These are phyloP conservation scores for Cherax quadricarinatus DNA, from an alignment of 1,140 invertebrate species.

Conservation along the genomic window DNA sequence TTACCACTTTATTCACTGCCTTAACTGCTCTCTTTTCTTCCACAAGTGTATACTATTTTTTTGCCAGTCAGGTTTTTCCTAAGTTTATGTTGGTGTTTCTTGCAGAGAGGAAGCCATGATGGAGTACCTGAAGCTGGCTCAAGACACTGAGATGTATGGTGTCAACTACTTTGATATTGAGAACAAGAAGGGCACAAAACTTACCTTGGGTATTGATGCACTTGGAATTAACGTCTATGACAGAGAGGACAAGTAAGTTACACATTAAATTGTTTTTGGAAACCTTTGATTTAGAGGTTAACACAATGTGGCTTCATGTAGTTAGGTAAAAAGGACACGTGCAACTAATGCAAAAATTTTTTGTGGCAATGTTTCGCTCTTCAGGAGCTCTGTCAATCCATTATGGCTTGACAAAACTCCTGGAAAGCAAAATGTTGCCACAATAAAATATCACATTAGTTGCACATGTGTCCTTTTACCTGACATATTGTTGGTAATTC, in stretches of 20 bases:
- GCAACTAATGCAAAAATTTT: too few relatives aligned
- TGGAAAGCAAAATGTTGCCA: too few relatives aligned
- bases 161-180: constrained; percentile 98
- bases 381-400: too few relatives aligned
- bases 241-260: constrained; percentile 89
- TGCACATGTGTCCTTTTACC: too few relatives aligned
- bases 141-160: constrained; percentile 99
- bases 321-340: too few relatives aligned
- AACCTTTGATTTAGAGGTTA: background rate
- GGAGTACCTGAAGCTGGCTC: constrained; percentile 99
- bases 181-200: constrained; percentile 97
- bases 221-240: constrained; percentile 99
- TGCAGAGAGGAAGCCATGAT: constrained; percentile 98
- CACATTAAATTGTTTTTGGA: background rate
- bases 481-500: too few relatives aligned
- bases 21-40: background rate
- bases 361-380: too few relatives aligned
- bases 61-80: too few relatives aligned
- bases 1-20: background rate
- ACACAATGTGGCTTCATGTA: too few relatives aligned
- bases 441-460: too few relatives aligned
- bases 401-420: too few relatives aligned
- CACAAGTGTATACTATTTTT: background rate
- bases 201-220: constrained; percentile 97
- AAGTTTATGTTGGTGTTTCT: constrained; percentile 10